Evolutionary conservation across 2,888 invertebrate species (phyloP), one percentile per base, ranked within the genome.

Genomic region (Synergus itoensis): DNA sequence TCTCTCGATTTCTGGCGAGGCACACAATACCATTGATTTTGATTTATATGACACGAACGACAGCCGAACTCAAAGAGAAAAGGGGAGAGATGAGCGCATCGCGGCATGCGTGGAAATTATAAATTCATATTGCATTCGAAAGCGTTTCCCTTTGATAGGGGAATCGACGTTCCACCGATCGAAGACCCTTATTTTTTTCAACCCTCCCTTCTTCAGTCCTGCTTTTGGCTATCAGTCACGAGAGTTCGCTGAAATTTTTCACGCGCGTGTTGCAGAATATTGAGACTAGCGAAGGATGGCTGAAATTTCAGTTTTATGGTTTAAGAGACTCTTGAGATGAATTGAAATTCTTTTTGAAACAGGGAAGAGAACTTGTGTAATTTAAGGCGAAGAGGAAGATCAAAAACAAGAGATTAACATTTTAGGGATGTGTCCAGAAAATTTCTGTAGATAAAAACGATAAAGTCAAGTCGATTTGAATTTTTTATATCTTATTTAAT

Each of bases 31-130:
- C 84, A 87, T 90, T 91, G 91, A 92, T 91, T 92, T 92, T 92
- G 92, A 92, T 92, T 92, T 92, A 92, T 91, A 90, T 89, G 90
- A 89, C 89, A 88, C 89, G 89, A 90, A 88, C 89, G 91, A 90
- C 91, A 89, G 89, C 86, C 87, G 86, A 86, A 84, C 85, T 82
- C 82, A 84, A 79, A 78, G 79, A 84, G 85, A 82, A 86, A 86
- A 87, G 80, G 78, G 82, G 83, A 81, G 84, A 83, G 80, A 79
- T 81, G 81, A 81, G 82, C 86, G 82, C 87, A 84, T 83, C 84
- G 87, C 87, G 73, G 73, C 53, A 53, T 73, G 88, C 88, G 87
- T 88, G 88, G 87, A 92, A 92, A 91, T 92, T 92, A 92, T 91
- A 91, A 92, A 91, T 92, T 91, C 91, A 92, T 90, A 78, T 76